Base-by-base conservation (phyloP, 2,113 vertebrate genomes). In the Microcebus murinus region DNA sequence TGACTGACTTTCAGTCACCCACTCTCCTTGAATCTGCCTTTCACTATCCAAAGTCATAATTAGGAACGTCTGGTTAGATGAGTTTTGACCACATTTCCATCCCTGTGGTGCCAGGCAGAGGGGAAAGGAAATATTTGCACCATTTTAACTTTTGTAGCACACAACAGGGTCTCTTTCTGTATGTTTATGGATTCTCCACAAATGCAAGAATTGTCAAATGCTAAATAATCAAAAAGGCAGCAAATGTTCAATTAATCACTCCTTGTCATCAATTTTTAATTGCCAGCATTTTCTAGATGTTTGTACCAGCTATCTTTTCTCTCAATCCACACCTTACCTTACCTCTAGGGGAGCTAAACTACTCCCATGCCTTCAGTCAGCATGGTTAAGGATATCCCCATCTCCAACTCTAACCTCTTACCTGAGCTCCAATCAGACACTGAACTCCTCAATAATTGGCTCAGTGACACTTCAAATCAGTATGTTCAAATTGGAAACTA, bases 351-450 rank as follows among this genome's bases (percentile, higher is more conserved):
- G 2, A 90, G 25, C 18, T 25, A 6, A 14, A 8, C 10, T 50
- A 55, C 3, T 27, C 0, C 4, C 1, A 2, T 8, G 2, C 17
- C 15, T 84, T n/a, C 39, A 34, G 0, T 65, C 39, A 48, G 9
- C 14, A 36, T 29, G 13, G 13, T 4, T 34, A 65, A 6, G 39
- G 5, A 39, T 12, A 17, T 18, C 15, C 31, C 8, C 14, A n/a
- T 23, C 13, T 29, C 4, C 8, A 55, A 48, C 48, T 42, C 8
- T 36, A 12, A 20, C 20, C 20, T 50, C 0, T 21, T 45, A 21
- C 4, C 1, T 27, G 6, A 50, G 12, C 23, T 36, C 12, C 6
- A 71, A 1, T 45, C 12, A 48, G 29, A 15, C 36, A 25, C 20
- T 68, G 39, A 94, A 39, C 39, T 81, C 57, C 6, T 45, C 23